Conservation (phyloP, 2,797 vertebrate genomes). For the Pristis pectinata region DNA sequence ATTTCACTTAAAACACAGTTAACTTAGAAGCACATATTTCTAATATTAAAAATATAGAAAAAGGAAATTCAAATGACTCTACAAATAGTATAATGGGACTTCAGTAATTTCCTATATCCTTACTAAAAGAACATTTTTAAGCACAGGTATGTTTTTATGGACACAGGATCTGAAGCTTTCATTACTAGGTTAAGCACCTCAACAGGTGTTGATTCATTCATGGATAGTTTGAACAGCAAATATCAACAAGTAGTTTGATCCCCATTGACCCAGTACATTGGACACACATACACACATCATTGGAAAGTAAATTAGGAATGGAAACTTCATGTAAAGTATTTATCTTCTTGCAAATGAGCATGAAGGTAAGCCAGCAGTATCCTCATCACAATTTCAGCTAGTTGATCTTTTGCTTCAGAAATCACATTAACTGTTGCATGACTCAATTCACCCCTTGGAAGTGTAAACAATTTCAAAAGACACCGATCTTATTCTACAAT, state of each 20-base stretch:
- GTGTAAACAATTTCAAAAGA: neutral
- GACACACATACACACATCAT: neutral
- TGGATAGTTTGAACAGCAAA: neutral
- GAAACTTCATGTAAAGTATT: neutral
- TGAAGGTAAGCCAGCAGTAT: neutral
- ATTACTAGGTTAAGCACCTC: neutral
- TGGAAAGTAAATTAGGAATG: neutral
- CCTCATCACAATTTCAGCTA: neutral
- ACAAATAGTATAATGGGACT: neutral
- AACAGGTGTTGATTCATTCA: neutral
- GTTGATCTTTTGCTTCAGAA: neutral
- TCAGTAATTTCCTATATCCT: neutral
- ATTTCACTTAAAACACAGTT: neutral
- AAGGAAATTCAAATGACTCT: conserved; percentile 4
- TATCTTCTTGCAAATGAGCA: neutral
- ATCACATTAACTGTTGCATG: neutral
- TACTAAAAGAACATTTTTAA: neutral
- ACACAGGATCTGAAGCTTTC: neutral
- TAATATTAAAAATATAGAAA: neutral
- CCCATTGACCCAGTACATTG: too few relatives aligned
- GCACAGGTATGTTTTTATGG: neutral
- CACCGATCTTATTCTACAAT: neutral
- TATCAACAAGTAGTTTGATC: neutral
- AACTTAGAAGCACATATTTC: neutral
- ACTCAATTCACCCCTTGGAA: neutral